Evolutionary conservation across 2,113 vertebrate species (phyloP).

Genomic region (Equus przewalskii): DNA sequence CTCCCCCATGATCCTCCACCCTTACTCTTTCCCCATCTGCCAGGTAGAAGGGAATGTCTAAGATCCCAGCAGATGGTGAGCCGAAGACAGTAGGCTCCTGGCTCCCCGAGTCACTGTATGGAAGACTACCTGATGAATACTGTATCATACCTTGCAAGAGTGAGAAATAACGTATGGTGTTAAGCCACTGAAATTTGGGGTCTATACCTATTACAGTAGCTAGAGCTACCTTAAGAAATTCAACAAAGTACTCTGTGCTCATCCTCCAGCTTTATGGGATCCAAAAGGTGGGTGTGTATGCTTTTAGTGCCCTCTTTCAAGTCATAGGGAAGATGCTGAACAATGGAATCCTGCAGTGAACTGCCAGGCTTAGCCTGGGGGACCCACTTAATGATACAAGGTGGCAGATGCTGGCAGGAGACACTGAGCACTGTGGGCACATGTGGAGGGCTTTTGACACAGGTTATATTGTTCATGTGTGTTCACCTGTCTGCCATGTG

Average conservation of each 20-base stretch:
- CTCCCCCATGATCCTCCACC: not conserved
- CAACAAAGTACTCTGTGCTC: not conserved
- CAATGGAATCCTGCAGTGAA: not conserved
- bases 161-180: not conserved
- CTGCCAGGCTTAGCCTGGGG: not conserved
- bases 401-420: not conserved
- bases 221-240: not conserved
- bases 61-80: not conserved
- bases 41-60: not conserved
- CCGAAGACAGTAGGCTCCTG: not conserved
- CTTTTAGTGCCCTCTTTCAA: not conserved
- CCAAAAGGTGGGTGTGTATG: not conserved
- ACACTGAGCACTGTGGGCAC: not conserved
- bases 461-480: fast-evolving
- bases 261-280: not conserved
- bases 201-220: not conserved
- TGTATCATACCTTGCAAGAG: not conserved
- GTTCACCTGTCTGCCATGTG: not conserved
- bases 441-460: not conserved
- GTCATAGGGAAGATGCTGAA: not conserved
- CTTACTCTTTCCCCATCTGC: not conserved
- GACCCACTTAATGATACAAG: not conserved
- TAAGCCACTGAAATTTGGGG: not conserved
- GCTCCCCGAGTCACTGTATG: not conserved
- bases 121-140: not conserved